phyloP scores from a whole-genome alignment of 2,797 vertebrate species.

The Netta rufina region DNA sequence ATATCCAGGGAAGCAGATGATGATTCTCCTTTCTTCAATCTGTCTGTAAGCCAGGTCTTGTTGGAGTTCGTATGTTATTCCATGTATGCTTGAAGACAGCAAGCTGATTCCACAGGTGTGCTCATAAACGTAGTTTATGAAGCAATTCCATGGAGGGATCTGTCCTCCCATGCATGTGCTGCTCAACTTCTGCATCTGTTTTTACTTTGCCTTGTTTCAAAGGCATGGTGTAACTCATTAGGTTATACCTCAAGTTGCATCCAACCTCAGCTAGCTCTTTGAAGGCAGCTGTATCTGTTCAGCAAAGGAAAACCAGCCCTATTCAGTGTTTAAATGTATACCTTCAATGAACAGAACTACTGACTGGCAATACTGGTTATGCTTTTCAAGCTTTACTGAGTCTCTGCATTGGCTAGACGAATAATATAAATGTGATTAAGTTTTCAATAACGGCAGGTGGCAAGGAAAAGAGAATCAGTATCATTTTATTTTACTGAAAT shows the following conservation, averaged over 20 bases:
- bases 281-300: slow-evolving; percentile 7
- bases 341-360: neutral
- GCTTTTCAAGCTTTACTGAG: slow-evolving; percentile 17
- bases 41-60: neutral
- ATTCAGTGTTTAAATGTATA: neutral
- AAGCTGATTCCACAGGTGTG: slow-evolving; percentile 39
- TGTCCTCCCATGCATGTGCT: neutral
- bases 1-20: neutral
- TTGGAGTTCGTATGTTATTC: neutral
- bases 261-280: neutral
- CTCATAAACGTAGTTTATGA: slow-evolving; percentile 15
- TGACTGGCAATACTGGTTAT: neutral
- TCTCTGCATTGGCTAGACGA: neutral
- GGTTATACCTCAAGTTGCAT: neutral
- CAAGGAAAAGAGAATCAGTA: neutral
- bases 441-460: neutral
- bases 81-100: neutral
- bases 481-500: neutral
- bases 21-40: neutral
- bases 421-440: slow-evolving; percentile 1
- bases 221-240: slow-evolving; percentile 9
- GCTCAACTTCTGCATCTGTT: neutral
- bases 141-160: slow-evolving; percentile 2
- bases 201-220: neutral
- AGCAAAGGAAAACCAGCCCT: neutral